Conservation (phyloP, 2,888 invertebrate species). For the Ormia ochracea region DNA sequence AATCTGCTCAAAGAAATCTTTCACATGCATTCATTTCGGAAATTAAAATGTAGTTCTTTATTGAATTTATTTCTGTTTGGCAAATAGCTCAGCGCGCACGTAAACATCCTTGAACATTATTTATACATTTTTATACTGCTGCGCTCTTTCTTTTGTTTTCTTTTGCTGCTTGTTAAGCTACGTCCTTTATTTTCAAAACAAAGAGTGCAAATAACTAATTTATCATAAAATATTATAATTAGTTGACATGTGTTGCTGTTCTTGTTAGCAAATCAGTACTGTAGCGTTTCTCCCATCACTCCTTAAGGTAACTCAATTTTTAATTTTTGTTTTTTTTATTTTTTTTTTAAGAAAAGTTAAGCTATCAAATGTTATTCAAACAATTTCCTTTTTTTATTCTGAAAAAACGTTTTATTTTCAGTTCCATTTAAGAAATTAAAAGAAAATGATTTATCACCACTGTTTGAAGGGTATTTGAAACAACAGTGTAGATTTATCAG, state of each 20-base stretch:
- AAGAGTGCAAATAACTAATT: constrained; percentile 17
- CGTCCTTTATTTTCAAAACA: not conserved
- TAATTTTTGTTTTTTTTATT: too few relatives aligned
- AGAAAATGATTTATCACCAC: too few relatives aligned
- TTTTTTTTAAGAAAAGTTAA: too few relatives aligned
- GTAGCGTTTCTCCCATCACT: too few relatives aligned
- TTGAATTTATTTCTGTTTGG: constrained; percentile 26
- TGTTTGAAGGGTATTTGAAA: not conserved
- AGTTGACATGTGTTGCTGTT: constrained; percentile 41
- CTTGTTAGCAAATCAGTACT: not conserved
- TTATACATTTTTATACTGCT: not conserved
- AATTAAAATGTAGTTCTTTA: too few relatives aligned
- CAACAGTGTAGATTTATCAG: not conserved
- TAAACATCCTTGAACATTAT: constrained; percentile 32
- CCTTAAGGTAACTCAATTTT: too few relatives aligned
- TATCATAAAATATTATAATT: constrained; percentile 45
- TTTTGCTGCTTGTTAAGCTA: not conserved
- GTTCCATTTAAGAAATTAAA: too few relatives aligned
- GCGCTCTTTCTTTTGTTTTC: not conserved
- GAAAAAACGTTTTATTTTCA: too few relatives aligned
- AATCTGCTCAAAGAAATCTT: too few relatives aligned
- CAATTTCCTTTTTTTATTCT: too few relatives aligned
- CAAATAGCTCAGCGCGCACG: constrained; percentile 16
- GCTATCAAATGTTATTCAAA: too few relatives aligned
- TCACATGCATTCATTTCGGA: too few relatives aligned